Percentiles rank a stretch among this genome's conserved stretches.
Conservation (phyloP, 2,888 invertebrate species). For the Tetropium fuscum region DNA sequence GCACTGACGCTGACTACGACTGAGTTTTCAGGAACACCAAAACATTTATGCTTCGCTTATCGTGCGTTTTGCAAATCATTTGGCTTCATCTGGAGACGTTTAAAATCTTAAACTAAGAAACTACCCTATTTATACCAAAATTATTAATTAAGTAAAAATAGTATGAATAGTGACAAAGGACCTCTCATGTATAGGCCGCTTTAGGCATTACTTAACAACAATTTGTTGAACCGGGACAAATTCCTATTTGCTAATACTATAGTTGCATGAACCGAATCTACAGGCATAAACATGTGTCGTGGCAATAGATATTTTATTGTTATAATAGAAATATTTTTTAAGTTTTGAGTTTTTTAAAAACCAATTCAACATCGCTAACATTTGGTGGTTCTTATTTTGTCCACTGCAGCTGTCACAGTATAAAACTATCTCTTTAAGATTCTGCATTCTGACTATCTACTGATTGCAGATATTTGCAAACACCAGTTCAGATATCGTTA, state of each 20-base stretch:
- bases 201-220: too few relatives aligned
- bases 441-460: background rate
- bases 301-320: conserved; percentile 34
- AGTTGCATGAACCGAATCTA: conserved; percentile 52
- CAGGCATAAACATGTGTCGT: conserved; percentile 58
- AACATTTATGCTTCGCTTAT: too few relatives aligned
- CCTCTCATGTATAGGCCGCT: too few relatives aligned
- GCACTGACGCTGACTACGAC: too few relatives aligned
- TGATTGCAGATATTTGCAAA: background rate
- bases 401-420: conserved; percentile 51
- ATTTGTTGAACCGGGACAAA: too few relatives aligned
- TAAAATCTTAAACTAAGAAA: too few relatives aligned
- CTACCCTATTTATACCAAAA: too few relatives aligned
- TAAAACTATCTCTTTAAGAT: conserved; percentile 35
- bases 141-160: too few relatives aligned
- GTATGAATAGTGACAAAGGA: too few relatives aligned
- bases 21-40: too few relatives aligned
- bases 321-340: conserved; percentile 41
- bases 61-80: too few relatives aligned
- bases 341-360: conserved; percentile 39
- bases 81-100: too few relatives aligned
- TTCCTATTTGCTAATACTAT: conserved; percentile 48
- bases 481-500: background rate
- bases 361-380: conserved; percentile 41
- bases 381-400: conserved; percentile 50